phyloP scores from a whole-genome alignment of 2,797 vertebrate genomes.

The Acrocephalus scirpaceus region DNA sequence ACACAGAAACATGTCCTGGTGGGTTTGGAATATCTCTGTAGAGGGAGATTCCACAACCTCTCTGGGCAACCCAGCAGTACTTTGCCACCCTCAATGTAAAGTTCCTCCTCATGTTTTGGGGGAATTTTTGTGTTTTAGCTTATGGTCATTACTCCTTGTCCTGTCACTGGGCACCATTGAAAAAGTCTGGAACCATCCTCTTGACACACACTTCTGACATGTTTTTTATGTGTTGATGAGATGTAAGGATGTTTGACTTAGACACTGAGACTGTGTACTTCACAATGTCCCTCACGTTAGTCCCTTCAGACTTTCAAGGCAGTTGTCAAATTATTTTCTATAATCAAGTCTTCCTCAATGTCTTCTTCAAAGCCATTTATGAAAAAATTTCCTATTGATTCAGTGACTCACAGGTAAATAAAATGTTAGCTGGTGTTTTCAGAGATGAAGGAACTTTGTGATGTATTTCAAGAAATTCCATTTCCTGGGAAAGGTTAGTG shows the following conservation, averaged over 20 bases:
- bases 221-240: background rate
- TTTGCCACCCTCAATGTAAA: background rate
- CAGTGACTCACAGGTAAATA: background rate
- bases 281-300: background rate
- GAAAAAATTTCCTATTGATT: background rate
- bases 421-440: background rate
- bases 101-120: background rate
- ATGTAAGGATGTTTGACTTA: background rate
- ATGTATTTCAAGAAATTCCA: background rate
- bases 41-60: no score
- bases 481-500: background rate
- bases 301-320: background rate
- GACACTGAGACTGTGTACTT: background rate
- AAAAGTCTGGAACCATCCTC: background rate
- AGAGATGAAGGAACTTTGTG: background rate
- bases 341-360: background rate
- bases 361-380: background rate
- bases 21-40: background rate
- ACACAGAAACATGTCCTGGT: fast-evolving
- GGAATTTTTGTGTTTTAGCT: background rate
- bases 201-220: fast-evolving
- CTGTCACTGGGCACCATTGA: background rate
- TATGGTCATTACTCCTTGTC: background rate
- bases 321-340: background rate
- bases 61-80: background rate